Evolutionary conservation across 2,113 vertebrate genomes (phyloP).

Genomic region (Mobula hypostoma): DNA sequence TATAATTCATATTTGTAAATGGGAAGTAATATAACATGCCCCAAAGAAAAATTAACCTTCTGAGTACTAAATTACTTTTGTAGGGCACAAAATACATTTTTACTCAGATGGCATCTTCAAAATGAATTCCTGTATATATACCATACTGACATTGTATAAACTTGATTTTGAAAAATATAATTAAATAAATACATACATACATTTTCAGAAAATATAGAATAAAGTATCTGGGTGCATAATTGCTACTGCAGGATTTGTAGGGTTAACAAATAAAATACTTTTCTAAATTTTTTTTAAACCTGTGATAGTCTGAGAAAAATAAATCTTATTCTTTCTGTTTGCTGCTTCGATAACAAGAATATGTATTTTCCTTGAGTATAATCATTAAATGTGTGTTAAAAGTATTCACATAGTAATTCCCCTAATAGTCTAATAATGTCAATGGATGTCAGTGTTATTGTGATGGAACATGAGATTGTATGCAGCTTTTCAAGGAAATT

Average conservation of each 20-base stretch:
- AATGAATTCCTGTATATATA: neutral
- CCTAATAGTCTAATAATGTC: neutral
- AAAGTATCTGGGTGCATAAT: neutral
- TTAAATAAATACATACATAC: neutral
- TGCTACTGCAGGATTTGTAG: neutral
- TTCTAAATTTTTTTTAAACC: neutral
- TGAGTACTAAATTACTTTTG: slow-evolving; percentile 30
- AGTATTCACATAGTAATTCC: neutral
- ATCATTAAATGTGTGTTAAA: neutral
- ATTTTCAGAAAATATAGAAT: neutral
- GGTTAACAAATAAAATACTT: neutral
- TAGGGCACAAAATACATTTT: slow-evolving; percentile 14
- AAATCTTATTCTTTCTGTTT: neutral
- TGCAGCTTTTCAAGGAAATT: neutral
- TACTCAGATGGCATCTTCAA: neutral
- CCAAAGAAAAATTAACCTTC: slow-evolving; percentile 35
- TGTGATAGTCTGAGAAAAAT: neutral
- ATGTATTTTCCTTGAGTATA: neutral
- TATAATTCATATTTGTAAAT: slow-evolving; percentile 37
- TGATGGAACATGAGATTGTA: neutral
- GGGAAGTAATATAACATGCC: slow-evolving; percentile 28
- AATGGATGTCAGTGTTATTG: neutral
- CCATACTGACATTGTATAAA: neutral
- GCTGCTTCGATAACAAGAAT: neutral
- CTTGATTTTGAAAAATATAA: neutral